Percentiles rank a stretch among this genome's conserved stretches.
Conservation (phyloP, 2,888 invertebrate genomes). For the Ceraclea dissimilis region DNA sequence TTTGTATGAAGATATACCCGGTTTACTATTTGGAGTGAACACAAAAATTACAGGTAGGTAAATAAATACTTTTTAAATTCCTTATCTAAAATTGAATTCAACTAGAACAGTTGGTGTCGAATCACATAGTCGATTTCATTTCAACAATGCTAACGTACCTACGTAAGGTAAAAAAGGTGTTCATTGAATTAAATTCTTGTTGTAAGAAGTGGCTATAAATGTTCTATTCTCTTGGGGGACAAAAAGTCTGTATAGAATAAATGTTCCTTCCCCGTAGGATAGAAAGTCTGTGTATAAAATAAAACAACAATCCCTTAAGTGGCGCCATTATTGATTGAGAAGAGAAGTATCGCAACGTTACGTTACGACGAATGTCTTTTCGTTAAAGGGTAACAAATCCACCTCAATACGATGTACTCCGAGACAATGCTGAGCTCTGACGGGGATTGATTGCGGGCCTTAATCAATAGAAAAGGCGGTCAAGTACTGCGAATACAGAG, state of each 20-base stretch:
- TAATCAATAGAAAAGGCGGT: conserved; percentile 16
- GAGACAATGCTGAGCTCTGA: conserved; percentile 5
- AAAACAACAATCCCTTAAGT: background rate
- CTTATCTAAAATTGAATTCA: too few relatives aligned
- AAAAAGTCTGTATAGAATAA: background rate
- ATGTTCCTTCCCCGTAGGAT: too few relatives aligned
- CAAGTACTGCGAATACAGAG: conserved; percentile 1
- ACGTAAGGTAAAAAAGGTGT: too few relatives aligned
- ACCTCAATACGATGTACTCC: background rate
- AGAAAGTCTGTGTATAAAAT: too few relatives aligned
- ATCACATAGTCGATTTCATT: too few relatives aligned
- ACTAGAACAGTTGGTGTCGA: too few relatives aligned
- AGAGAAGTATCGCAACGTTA: background rate
- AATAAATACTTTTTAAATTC: too few relatives aligned
- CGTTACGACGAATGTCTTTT: background rate
- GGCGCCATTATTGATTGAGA: background rate
- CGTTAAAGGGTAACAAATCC: background rate
- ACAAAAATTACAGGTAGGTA: too few relatives aligned
- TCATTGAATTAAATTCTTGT: too few relatives aligned
- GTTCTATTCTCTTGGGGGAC: background rate
- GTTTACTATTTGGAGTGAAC: too few relatives aligned
- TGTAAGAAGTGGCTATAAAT: background rate
- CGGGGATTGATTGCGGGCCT: conserved; percentile 18
- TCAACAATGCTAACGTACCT: too few relatives aligned
- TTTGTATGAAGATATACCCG: too few relatives aligned